Evolutionary conservation across 2,888 invertebrate species (phyloP).

Genomic region (Ophion ellenae): DNA sequence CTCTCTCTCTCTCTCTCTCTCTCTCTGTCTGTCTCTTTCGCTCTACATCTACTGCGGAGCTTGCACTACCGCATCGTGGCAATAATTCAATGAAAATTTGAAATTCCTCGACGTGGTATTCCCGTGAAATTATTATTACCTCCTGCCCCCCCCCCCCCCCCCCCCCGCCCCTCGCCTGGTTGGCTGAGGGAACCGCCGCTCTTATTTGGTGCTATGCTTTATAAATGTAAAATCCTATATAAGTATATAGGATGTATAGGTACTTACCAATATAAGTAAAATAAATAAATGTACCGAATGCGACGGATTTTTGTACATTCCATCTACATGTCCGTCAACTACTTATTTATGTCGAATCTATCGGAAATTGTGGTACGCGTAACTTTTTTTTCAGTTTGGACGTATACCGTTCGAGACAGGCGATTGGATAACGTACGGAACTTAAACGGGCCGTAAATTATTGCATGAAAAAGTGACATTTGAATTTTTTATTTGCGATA

Average conservation of each 20-base stretch:
- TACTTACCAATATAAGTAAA: not conserved
- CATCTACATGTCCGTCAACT: too few species aligned
- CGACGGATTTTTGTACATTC: too few species aligned
- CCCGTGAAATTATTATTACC: constrained; percentile 15
- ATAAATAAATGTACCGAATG: not conserved
- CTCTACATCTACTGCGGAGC: constrained; percentile 13
- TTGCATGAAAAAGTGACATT: not conserved
- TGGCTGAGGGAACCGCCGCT: constrained; percentile 9
- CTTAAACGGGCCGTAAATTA: not conserved
- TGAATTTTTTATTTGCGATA: not conserved
- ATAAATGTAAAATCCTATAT: not conserved
- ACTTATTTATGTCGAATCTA: too few species aligned
- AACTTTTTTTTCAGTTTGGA: too few species aligned
- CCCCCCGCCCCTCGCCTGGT: not conserved
- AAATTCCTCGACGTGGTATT: constrained; percentile 22
- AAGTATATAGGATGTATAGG: too few species aligned
- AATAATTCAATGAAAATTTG: constrained; percentile 50
- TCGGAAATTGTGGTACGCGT: too few species aligned
- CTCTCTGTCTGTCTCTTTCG: not conserved
- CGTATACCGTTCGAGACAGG: not conserved
- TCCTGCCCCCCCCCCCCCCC: not conserved
- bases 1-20: too few species aligned
- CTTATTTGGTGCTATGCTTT: not conserved
- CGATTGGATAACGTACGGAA: not conserved
- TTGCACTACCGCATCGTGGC: constrained; percentile 18